Base-by-base conservation (phyloP, 1,140 invertebrate species). In the Platyscapa corneri region DNA sequence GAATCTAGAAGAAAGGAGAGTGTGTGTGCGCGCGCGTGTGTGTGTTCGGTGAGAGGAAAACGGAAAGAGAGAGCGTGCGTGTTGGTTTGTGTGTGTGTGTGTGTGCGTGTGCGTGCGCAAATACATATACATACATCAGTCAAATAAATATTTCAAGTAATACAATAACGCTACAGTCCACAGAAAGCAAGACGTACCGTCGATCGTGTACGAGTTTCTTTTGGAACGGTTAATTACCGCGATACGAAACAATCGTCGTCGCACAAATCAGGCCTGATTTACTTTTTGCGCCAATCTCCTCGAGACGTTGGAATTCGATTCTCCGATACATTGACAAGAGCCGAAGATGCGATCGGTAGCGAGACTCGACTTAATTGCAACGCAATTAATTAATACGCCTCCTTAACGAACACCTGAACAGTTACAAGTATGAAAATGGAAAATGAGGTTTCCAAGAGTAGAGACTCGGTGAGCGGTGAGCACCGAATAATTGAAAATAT, bases 81-180 rank as follows among this genome's bases (percentile, higher is more conserved):
- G 42, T 67, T n/a, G n/a, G n/a, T n/a, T n/a, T 88, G 80, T 56
- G 60, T 27, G 34, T 67, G 39, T 67, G 34, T 87, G 75, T 76
- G 37, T 46, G 64, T 14, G 23, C 42, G 42, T 56, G 37, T 86
- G 76, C 74, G 39, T 53, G 64, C 91, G 91, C 90, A 75, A 92
- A 91, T 89, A 91, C 92, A 92, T 92, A 89, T 92, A 92, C 91
- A 93, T n/a, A 83, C 67, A 87, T 92, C 92, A 93, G 91, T 92
- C 90, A 91, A 92, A 92, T 92, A 91, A 92, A 91, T 91, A 91
- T 88, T 87, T 89, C 74, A 64, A 76, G 77, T 83, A 75, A 85
- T 23, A 37, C n/a, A 85, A 80, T 80, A 80, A 46, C 30, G 18
- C 49, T 53, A 18, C 49, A 32, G 20, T n/a, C 23, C 30, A 77